These are phyloP conservation scores for Pristionchus entomophagus DNA, from an alignment of 2,888 invertebrate genomes.

Conservation along the genomic window DNA sequence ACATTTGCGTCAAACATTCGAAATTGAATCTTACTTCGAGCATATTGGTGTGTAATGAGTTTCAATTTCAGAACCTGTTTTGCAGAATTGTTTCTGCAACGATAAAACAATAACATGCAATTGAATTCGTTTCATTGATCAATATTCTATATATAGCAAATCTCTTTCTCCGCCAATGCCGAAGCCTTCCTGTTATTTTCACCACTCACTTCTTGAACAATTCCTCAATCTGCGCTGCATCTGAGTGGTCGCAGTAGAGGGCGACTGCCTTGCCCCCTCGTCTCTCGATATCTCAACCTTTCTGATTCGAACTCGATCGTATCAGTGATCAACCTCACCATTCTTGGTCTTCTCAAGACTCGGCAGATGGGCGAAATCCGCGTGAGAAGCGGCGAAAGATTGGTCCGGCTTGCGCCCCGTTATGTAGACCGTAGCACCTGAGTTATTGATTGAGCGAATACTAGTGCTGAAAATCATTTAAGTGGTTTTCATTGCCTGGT, in stretches of 20 bases:
- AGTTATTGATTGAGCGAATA: background rate
- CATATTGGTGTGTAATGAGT: background rate
- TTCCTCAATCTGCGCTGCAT: constrained; percentile 75
- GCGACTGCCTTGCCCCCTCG: constrained; percentile 76
- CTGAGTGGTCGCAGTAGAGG: constrained; percentile 77
- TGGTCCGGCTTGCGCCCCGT: constrained; percentile 68
- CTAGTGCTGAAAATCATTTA: background rate
- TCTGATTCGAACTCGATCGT: background rate
- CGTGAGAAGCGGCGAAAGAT: constrained; percentile 16
- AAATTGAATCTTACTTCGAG: background rate
- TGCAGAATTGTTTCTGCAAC: background rate
- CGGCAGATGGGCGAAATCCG: constrained; percentile 50
- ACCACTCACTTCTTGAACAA: constrained; percentile 35
- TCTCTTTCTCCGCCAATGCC: no score
- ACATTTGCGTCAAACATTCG: background rate
- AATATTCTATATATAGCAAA: no score
- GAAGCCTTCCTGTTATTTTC: no score
- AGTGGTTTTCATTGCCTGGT: background rate
- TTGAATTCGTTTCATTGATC: no score
- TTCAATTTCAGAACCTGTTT: no score
- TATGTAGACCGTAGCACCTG: constrained; percentile 78
- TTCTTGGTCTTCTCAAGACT: constrained; percentile 67
- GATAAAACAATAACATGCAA: no score
- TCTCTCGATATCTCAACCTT: constrained; percentile 68
- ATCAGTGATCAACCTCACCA: constrained; percentile 55